Conservation (phyloP, 2,113 vertebrate species). For the Petrocephalus zakoni region DNA sequence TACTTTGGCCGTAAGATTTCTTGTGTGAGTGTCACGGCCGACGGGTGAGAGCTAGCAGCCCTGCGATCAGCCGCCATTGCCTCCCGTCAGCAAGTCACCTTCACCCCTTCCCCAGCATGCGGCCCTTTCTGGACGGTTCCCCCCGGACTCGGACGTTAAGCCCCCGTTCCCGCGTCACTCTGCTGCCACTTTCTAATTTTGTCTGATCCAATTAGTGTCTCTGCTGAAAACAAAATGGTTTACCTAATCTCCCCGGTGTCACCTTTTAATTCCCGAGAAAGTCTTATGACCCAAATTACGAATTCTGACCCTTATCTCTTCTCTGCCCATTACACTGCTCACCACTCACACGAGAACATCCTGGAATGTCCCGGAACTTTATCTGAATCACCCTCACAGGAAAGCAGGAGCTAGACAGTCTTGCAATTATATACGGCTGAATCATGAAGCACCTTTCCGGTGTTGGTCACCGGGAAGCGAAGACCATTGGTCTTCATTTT, state of each 20-base stretch:
- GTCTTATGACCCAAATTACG: conserved; percentile 48
- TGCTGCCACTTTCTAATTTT: conserved; percentile 32
- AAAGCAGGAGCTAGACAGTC: not conserved
- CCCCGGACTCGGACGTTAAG: not conserved
- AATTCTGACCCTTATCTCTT: not conserved
- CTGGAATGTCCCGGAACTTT: not conserved
- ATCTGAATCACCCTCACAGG: not conserved
- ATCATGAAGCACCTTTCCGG: not conserved
- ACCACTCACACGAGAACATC: not conserved
- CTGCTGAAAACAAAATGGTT: conserved; percentile 27
- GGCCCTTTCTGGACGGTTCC: not conserved
- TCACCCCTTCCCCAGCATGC: not conserved
- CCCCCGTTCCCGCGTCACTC: conserved; percentile 5
- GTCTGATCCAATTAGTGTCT: conserved; percentile 53
- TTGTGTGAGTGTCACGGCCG: too few species aligned
- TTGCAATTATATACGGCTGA: not conserved
- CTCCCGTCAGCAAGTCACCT: not conserved
- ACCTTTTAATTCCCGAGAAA: conserved; percentile 38
- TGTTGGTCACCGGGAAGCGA: too few species aligned
- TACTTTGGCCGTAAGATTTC: too few species aligned
- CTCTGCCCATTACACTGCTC: not conserved
- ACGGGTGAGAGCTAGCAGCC: too few species aligned
- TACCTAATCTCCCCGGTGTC: conserved; percentile 41
- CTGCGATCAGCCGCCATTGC: not conserved
- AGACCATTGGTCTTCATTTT: too few species aligned